A percentile compares a stretch with the other conserved stretches of the same genome.
Evolutionary conservation across 2,888 invertebrate genomes (phyloP).

Genomic region (Biston betularia): DNA sequence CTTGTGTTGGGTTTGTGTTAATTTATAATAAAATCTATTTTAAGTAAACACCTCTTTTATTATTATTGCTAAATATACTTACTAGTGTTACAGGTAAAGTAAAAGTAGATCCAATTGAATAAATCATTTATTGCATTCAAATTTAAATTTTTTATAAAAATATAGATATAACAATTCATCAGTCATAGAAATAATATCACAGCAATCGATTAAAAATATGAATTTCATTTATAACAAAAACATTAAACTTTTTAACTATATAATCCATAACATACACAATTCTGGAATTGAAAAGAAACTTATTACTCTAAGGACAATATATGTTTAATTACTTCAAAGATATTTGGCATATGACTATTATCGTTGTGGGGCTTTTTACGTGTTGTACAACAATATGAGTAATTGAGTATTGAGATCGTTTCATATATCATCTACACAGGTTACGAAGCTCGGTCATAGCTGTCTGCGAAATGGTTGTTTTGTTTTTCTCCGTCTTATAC

Average conservation of each 20-base stretch:
- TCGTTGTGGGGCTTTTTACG: background rate
- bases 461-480: constrained; percentile 69
- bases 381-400: too few species aligned
- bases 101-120: constrained; percentile 5
- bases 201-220: constrained; percentile 57
- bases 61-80: background rate
- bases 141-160: constrained; percentile 57
- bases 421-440: constrained; percentile 70
- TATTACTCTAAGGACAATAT: background rate
- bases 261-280: background rate
- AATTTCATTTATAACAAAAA: constrained; percentile 40
- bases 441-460: constrained; percentile 76
- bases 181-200: constrained; percentile 77
- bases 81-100: background rate
- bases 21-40: constrained; percentile 85
- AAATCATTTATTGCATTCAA: constrained; percentile 40
- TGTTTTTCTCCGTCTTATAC: constrained; percentile 76
- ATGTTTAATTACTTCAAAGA: background rate
- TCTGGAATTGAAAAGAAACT: background rate
- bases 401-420: constrained; percentile 23
- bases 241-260: constrained; percentile 4
- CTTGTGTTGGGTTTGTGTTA: constrained; percentile 85
- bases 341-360: constrained; percentile 23
- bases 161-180: constrained; percentile 65
- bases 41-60: constrained; percentile 54